phyloP scores from a whole-genome alignment of 1,140 invertebrate genomes.

The Paramacrobiotus metropolitanus region DNA sequence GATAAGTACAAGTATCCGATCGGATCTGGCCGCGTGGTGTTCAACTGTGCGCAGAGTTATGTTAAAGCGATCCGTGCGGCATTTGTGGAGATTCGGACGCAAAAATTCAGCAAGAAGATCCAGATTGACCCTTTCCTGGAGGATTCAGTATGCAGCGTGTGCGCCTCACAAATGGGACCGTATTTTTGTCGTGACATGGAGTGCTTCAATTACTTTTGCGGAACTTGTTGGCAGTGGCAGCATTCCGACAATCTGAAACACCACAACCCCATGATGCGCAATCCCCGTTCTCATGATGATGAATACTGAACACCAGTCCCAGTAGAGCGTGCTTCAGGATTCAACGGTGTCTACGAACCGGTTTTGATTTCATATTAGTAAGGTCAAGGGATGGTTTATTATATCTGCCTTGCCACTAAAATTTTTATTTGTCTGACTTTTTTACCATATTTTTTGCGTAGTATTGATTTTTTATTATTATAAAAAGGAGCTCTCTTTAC shows the following conservation, averaged over 20 bases:
- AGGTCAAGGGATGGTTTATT: too few species aligned
- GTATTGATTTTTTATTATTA: too few species aligned
- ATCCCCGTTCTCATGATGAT: slow-evolving; percentile 11
- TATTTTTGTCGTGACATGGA: slow-evolving; percentile 74
- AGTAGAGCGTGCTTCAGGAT: too few species aligned
- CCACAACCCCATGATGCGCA: slow-evolving; percentile 60
- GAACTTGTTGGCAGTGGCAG: slow-evolving; percentile 64
- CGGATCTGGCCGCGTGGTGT: slow-evolving; percentile 77
- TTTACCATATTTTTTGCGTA: too few species aligned
- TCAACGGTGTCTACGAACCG: too few species aligned
- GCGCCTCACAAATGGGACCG: slow-evolving; percentile 65
- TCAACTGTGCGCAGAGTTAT: slow-evolving; percentile 67
- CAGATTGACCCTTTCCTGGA: slow-evolving; percentile 93
- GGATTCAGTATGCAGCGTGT: slow-evolving; percentile 69
- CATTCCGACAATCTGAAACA: slow-evolving; percentile 40
- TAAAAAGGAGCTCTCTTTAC: too few species aligned
- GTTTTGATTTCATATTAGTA: too few species aligned
- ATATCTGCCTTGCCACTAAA: too few species aligned
- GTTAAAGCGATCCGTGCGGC: slow-evolving; percentile 74
- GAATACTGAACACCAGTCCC: too few species aligned
- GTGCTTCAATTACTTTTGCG: slow-evolving; percentile 79
- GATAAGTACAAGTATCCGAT: slow-evolving; percentile 97
- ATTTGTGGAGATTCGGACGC: slow-evolving; percentile 80
- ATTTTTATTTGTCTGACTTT: too few species aligned
- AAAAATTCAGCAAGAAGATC: slow-evolving; percentile 79